Evolutionary conservation across 2,888 invertebrate genomes (phyloP).

Genomic region (Congeria kusceri): DNA sequence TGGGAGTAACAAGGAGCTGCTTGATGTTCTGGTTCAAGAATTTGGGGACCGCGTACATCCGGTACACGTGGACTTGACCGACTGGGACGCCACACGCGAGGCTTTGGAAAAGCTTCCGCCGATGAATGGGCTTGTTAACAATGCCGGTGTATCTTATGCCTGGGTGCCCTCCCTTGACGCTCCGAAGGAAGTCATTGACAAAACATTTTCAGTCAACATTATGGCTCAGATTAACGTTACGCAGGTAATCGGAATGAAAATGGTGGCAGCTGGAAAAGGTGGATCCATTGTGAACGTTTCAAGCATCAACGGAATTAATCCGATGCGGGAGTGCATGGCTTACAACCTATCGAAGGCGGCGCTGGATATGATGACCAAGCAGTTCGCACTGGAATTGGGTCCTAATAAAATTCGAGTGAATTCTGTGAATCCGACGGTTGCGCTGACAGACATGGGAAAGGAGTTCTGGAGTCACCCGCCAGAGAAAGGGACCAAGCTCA

Average conservation of each 20-base stretch:
- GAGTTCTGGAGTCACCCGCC: slow-evolving; percentile 91
- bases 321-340: slow-evolving; percentile 89
- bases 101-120: slow-evolving; percentile 88
- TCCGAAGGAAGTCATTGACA: slow-evolving; percentile 90
- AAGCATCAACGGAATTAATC: slow-evolving; percentile 88
- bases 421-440: slow-evolving; percentile 96
- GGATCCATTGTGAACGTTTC: slow-evolving; percentile 96
- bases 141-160: slow-evolving; percentile 92
- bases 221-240: slow-evolving; percentile 94
- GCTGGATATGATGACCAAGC: slow-evolving; percentile 92
- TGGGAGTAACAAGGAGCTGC: slow-evolving; percentile 89
- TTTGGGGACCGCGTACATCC: slow-evolving; percentile 59
- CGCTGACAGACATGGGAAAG: slow-evolving; percentile 95
- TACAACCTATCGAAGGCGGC: slow-evolving; percentile 96
- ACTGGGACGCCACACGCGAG: slow-evolving; percentile 91
- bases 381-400: slow-evolving; percentile 95
- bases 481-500: slow-evolving; percentile 89
- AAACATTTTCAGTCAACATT: slow-evolving; percentile 91
- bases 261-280: slow-evolving; percentile 90
- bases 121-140: slow-evolving; percentile 94
- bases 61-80: slow-evolving; percentile 90
- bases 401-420: slow-evolving; percentile 93
- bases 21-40: slow-evolving; percentile 87
- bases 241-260: slow-evolving; percentile 90
- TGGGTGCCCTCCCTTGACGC: slow-evolving; percentile 91